phyloP scores from a whole-genome alignment of 2,888 invertebrate genomes.

The Drosophila nr. perissopoda region DNA sequence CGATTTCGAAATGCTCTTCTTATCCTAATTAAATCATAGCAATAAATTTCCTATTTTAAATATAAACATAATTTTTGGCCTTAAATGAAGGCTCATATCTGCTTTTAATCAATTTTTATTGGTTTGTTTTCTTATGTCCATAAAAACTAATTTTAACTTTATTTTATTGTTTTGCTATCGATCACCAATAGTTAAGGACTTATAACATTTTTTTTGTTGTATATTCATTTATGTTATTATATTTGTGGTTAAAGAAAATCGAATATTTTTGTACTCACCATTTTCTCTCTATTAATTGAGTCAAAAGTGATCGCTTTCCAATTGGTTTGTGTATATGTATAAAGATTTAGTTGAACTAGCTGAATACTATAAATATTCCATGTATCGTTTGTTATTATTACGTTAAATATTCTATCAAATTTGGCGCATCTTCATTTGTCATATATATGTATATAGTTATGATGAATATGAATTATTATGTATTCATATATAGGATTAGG shows the following conservation, averaged over 20 bases:
- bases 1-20: not conserved
- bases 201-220: not conserved
- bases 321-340: slow-evolving; percentile 54
- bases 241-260: not conserved
- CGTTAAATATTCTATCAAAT: slow-evolving; percentile 62
- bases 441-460: slow-evolving; percentile 12
- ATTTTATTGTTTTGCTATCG: not conserved
- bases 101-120: not conserved
- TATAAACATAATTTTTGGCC: not conserved
- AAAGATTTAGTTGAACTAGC: slow-evolving; percentile 59
- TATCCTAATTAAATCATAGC: not conserved
- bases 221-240: not conserved
- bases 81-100: not conserved
- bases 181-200: not conserved
- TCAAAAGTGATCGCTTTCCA: slow-evolving; percentile 44
- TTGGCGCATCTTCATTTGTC: slow-evolving; percentile 29
- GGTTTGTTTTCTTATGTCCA: not conserved
- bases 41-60: not conserved
- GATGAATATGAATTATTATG: slow-evolving; percentile 40
- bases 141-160: not conserved
- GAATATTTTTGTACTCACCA: slow-evolving; percentile 31
- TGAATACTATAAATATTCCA: slow-evolving; percentile 65
- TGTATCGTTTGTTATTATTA: slow-evolving; percentile 44
- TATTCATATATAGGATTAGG: slow-evolving; percentile 44
- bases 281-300: slow-evolving; percentile 18